Evolutionary conservation across 2,888 invertebrate species (phyloP).

Genomic region (Isoperla grammatica): DNA sequence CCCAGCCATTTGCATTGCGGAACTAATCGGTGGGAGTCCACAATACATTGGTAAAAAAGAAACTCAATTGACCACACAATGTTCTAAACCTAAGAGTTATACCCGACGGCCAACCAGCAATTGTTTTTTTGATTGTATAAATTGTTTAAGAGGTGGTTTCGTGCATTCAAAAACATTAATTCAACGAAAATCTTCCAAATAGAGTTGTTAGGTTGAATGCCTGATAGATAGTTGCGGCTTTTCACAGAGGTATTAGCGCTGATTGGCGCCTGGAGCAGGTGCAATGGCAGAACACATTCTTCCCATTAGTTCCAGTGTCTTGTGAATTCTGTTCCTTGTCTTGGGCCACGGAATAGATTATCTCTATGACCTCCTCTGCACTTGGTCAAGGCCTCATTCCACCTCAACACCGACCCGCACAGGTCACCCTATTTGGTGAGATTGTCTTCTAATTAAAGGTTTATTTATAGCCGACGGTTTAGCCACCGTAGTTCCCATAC

Average conservation of each 20-base stretch:
- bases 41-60: no score
- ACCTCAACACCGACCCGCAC: no score
- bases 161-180: not conserved
- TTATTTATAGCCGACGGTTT: no score
- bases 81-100: not conserved
- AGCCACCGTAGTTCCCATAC: no score
- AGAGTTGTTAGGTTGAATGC: conserved; percentile 3
- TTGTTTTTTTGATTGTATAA: conserved; percentile 15
- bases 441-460: no score
- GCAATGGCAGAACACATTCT: no score
- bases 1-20: not conserved
- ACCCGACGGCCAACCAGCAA: not conserved
- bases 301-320: no score
- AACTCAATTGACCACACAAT: not conserved
- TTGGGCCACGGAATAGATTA: not conserved
- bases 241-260: no score
- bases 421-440: no score
- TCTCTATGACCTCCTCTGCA: not conserved
- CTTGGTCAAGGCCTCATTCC: not conserved
- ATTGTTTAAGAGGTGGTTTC: conserved; percentile 9
- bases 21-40: conserved; percentile 1
- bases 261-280: no score
- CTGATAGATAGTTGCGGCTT: conserved; percentile 5
- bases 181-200: not conserved
- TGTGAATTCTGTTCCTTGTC: no score